Evolutionary conservation across 1,140 invertebrate species (phyloP).

Genomic region (Euura saliciscinereae): DNA sequence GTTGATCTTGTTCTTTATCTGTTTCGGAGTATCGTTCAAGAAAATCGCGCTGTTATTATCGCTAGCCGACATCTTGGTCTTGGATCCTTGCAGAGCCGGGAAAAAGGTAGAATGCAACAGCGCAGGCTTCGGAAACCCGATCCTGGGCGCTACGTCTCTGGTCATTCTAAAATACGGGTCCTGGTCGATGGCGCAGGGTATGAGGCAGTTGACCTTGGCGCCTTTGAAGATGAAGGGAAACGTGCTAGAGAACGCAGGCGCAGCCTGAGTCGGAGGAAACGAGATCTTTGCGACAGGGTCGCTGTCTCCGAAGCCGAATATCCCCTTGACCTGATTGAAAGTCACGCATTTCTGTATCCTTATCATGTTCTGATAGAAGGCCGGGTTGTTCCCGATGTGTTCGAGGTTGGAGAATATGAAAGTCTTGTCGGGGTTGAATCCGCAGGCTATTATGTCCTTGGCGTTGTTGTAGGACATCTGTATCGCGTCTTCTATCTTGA

Average conservation of each 20-base stretch:
- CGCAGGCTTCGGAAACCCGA: constrained; percentile 91
- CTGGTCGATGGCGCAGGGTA: constrained; percentile 99
- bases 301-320: constrained; percentile 97
- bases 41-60: constrained; percentile 95
- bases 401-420: constrained; percentile 97
- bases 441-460: constrained; percentile 98
- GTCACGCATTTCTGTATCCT: constrained; percentile 93
- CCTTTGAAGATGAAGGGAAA: constrained; percentile 94
- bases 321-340: constrained; percentile 94
- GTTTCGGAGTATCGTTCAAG: constrained; percentile 92
- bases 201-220: constrained; percentile 87
- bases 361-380: constrained; percentile 93
- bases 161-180: constrained; percentile 99
- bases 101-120: constrained; percentile 94
- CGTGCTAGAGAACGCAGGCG: constrained; percentile 91
- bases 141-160: constrained; percentile 90
- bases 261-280: constrained; percentile 96
- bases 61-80: constrained; percentile 98
- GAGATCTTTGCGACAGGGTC: constrained; percentile 96
- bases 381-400: constrained; percentile 88
- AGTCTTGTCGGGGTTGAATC: constrained; percentile 95
- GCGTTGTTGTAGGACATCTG: constrained; percentile 89
- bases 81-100: constrained; percentile 93
- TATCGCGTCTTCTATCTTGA: constrained; percentile 88
- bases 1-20: constrained; percentile 98